phyloP scores from a whole-genome alignment of 2,797 vertebrate genomes.

The Tamandua tetradactyla region DNA sequence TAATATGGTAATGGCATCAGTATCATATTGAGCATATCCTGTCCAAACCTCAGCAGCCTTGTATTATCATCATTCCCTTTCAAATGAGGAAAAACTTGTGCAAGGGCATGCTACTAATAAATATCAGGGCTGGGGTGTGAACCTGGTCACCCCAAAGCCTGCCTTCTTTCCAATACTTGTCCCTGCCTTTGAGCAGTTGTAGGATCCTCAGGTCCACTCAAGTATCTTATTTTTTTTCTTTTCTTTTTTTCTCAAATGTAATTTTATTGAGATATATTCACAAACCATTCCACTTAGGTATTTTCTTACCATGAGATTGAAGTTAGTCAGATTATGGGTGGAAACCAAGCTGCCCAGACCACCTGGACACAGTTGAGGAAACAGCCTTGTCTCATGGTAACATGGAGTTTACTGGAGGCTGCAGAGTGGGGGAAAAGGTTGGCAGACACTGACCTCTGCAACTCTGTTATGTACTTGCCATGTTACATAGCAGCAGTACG shows the following conservation, averaged over 20 bases:
- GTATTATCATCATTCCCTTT: neutral
- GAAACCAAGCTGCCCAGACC: neutral
- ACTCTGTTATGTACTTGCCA: neutral
- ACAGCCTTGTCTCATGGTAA: too few species aligned
- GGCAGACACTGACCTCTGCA: neutral
- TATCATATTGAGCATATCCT: rapidly evolving
- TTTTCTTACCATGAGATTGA: neutral
- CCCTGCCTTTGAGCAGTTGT: neutral
- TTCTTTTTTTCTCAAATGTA: too few species aligned
- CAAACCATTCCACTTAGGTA: too few species aligned
- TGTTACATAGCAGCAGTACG: neutral
- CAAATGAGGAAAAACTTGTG: neutral
- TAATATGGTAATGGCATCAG: neutral
- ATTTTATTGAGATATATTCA: too few species aligned
- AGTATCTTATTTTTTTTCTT: too few species aligned
- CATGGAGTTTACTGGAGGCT: too few species aligned
- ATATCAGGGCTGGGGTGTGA: neutral
- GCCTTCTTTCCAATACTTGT: neutral
- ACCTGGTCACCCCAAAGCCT: neutral
- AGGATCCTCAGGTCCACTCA: too few species aligned
- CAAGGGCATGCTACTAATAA: too few species aligned
- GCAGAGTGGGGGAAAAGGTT: neutral
- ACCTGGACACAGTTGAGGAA: neutral
- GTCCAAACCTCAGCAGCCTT: neutral
- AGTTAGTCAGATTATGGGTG: neutral